Conservation (phyloP, 2,797 vertebrate species). For the Dallia pectoralis region DNA sequence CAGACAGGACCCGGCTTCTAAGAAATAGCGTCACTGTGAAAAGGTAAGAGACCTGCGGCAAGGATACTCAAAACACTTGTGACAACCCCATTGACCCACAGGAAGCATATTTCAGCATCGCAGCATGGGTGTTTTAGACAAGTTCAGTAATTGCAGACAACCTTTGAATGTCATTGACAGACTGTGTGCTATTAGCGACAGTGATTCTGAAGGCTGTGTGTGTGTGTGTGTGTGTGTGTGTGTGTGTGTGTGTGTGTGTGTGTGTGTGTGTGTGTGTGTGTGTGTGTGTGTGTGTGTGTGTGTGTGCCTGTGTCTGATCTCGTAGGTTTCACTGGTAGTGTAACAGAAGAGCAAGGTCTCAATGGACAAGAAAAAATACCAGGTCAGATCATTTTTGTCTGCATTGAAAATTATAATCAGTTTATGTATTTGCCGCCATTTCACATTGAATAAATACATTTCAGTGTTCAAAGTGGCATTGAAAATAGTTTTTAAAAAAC, state of each 20-base stretch:
- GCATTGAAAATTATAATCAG: too few relatives aligned
- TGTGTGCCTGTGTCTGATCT: not conserved
- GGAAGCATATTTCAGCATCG: slow-evolving; percentile 20
- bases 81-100: slow-evolving; percentile 15
- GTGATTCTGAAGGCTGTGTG: slow-evolving; percentile 34
- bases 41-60: slow-evolving; percentile 31
- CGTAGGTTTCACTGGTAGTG: not conserved
- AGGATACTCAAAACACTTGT: slow-evolving; percentile 15
- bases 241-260: slow-evolving; percentile 3
- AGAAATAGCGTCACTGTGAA: slow-evolving; percentile 30
- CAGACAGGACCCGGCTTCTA: slow-evolving; percentile 14
- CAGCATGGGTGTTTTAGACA: slow-evolving; percentile 18
- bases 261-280: not conserved
- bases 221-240: not conserved
- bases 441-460: too few relatives aligned
- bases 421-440: too few relatives aligned
- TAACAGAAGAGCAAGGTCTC: not conserved
- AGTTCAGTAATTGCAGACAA: slow-evolving; percentile 39
- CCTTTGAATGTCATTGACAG: slow-evolving; percentile 59
- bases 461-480: too few relatives aligned
- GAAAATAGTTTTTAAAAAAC: not conserved
- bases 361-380: not conserved
- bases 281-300: not conserved
- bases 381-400: not conserved
- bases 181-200: slow-evolving; percentile 13